Evolutionary conservation across 1,140 invertebrate species (phyloP), one percentile per base, ranked within the genome.

Genomic region (Chrysoperla carnea): DNA sequence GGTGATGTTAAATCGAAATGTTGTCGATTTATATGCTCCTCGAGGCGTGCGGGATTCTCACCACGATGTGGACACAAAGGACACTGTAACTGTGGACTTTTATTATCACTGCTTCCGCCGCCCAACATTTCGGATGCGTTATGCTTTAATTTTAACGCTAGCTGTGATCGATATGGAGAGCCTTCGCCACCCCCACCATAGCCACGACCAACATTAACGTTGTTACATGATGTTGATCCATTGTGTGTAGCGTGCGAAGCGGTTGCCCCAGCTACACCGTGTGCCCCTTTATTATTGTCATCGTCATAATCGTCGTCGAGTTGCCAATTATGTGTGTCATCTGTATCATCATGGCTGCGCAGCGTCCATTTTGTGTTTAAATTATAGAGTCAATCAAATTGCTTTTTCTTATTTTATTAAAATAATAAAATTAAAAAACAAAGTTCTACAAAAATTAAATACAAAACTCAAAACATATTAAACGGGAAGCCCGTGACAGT

Each of bases 1-100:
- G 80, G 79, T 40, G 83, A 87, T 12, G 81, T 81, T 29, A 85
- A 64, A 64, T 89, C 85, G 63, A 89, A 83, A 60, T 91, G 86
- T 51, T 74, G 70, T 35, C 70, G 66, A 58, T 89, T 89, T 51
- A 91, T 82, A 64, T 91, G 86, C 51, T 84, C 80, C 61, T 87
- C 78, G 38, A 90, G 64, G 49, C 76, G 73, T 36, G 69, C 62
- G 0, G 82, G 76, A 61, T 75, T 83, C 51, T 74, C 70, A 48
- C 81, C 81, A 50, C 66, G 76, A 58, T 79, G 84, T 49, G 76
- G 73, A 67, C 85, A 90, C 59, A 90, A 70, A 14, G 84, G 79
- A 63, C 85, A 90, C 60, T 78, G 55, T 41, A 60, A 52, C 47
- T 23, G 42, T n/a, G 42, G 43, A 41, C n/a, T 13, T 29, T 29